Conservation (phyloP, 2,797 vertebrate species). For the Lepus townsendii region DNA sequence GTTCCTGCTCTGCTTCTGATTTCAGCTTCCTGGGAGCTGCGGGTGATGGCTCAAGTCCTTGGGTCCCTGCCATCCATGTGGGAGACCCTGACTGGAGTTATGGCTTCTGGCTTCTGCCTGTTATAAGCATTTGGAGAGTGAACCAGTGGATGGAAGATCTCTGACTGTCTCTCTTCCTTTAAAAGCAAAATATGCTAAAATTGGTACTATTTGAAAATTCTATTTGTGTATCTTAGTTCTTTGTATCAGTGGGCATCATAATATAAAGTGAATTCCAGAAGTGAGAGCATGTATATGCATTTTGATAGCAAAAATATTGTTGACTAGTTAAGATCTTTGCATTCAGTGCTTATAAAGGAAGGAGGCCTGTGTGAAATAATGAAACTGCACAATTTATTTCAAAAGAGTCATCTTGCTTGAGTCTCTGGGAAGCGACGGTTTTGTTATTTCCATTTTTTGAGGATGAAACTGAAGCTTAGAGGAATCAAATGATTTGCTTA, state of each 20-base stretch:
- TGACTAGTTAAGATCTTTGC: not conserved
- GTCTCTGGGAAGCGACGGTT: conserved; percentile 16
- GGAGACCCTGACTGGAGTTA: too few species aligned
- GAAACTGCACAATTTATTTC: not conserved
- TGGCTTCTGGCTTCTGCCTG: too few species aligned
- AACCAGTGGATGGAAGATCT: too few species aligned
- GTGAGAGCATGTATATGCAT: not conserved
- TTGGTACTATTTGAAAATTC: not conserved
- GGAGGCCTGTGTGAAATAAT: conserved; percentile 29
- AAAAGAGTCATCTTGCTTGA: conserved; percentile 13
- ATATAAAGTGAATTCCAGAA: not conserved
- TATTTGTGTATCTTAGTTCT: not conserved
- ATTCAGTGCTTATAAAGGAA: not conserved
- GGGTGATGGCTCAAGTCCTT: too few species aligned
- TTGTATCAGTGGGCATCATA: not conserved
- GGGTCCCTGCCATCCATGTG: too few species aligned
- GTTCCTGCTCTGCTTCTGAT: too few species aligned
- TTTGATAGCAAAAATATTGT: conserved; percentile 31
- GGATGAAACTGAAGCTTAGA: not conserved
- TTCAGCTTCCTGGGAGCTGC: too few species aligned
- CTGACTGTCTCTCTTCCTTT: too few species aligned
- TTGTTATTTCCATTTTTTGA: not conserved
- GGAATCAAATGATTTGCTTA: conserved; percentile 10
- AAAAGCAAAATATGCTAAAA: too few species aligned
- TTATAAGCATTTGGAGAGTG: too few species aligned